Base-by-base conservation (phyloP, 2,113 vertebrate genomes). In the Hippocampus abdominalis region DNA sequence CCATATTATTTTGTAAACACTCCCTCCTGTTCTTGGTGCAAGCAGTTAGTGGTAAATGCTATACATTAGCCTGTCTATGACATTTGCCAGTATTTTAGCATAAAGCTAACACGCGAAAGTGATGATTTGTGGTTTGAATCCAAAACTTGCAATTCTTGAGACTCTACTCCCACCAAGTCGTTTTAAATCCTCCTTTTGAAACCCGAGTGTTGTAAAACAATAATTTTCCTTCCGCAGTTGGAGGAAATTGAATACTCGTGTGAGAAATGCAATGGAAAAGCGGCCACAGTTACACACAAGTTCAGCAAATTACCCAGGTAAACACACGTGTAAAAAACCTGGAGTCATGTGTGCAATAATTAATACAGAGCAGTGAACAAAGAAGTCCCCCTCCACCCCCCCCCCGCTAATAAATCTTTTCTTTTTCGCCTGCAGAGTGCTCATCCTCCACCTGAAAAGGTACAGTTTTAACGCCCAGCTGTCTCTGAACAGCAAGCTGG, bases 181-280 rank as follows among this genome's bases (percentile, higher is more conserved):
- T 61, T 32, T 32, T 16, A 36, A 32, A 32, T 20, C 13, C 18
- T 32, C 4, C 59, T 16, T 32, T 61, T 18, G 12, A 32, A 53
- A 49, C 25, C 1, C 36, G 12, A 18, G 46, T 8, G 18, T 21
- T 8, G 18, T 21, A 6, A 3, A 20, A 36, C 1, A 61, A 21
- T 76, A 1, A 1, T 32, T 18, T 80, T 81, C 60, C 67, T 81
- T 80, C 91, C 90, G 72, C 90, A 91, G 97, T 90, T 93, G 88
- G 93, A 99, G 84, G 97, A 99, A 84, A 96, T 99, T 0, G 97
- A 99, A 66, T 99, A 99, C 88, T 96, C 95, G 0, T 99, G 97
- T 91, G 97, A 99, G 81, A 99, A 99, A 78, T 99, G 97, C 87
- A 94, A 90, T 59, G 94, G 95, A 2, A 98, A 98, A 75, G 91